Base-by-base conservation (phyloP, 1,140 invertebrate genomes). In the Caenorhabditis remanei region DNA sequence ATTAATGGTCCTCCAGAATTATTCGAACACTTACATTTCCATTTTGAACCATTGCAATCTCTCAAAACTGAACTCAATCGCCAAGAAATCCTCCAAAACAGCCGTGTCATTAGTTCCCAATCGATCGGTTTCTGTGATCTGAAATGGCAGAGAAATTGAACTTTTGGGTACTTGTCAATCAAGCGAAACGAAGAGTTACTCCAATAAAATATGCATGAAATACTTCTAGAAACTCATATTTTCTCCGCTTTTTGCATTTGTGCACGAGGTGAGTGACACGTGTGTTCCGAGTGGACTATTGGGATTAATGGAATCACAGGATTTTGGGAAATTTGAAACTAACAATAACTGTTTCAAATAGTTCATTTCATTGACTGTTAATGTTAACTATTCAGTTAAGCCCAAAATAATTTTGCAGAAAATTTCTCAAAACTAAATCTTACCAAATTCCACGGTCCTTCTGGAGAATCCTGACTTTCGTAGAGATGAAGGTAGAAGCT, bases 61-160 rank as follows among this genome's bases (percentile, higher is more conserved):
- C 79, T 91, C 90, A 40, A 91, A 90, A 79, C 92, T 87, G 85
- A 91, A 91, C 85, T 91, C 90, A 55, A 92, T 87, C 14, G 90
- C 87, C 82, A 91, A 87, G 46, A 92, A 88, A 75, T 86, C 85
- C 13, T 86, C 63, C 61, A 91, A 79, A 46, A 89, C 87, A 3
- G 87, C 63, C 32, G 65, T 48, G 43, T 43, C 84, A 58, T 58
- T 58, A 65, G 85, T 87, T 9, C 58, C 40, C 19, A 91, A 41
- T 8, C 86, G 50, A 58, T 91, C 90, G 41, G 83, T 83, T n/a
- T 90, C 86, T 9, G 90, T 90, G 56, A 89, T 86, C 90, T 91
- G 63, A 83, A 90, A 84, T 19, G 24, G 13, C 32, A 16, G 56
- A 85, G 83, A 56, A 32, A 24, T 53, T 56, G 43, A 87, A 32